Evolutionary conservation across 2,113 vertebrate species (phyloP).

Genomic region (Pomatorhinus ruficollis): DNA sequence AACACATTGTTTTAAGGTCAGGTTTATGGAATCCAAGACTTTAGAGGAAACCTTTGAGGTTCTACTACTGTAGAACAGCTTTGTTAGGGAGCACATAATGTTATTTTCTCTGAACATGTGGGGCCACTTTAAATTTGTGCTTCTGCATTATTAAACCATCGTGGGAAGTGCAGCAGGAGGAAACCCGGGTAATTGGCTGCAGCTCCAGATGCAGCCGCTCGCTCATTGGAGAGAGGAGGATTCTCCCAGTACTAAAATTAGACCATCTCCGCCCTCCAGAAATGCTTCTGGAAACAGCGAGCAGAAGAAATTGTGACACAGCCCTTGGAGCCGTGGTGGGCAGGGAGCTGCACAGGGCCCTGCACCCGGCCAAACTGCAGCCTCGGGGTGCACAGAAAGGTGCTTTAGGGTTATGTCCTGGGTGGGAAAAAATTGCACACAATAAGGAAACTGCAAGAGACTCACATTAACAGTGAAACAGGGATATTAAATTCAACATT

Average conservation of each 20-base stretch:
- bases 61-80: not conserved
- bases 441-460: not conserved
- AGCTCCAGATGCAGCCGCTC: not conserved
- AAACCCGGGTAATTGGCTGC: constrained; percentile 51
- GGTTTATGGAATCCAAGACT: not conserved
- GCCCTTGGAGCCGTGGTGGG: not conserved
- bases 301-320: not conserved
- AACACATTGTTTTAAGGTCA: not conserved
- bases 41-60: not conserved
- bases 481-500: not conserved
- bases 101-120: not conserved
- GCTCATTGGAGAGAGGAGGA: constrained; percentile 41
- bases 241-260: constrained; percentile 60
- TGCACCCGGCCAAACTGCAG: accelerated
- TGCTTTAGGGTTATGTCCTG: not conserved
- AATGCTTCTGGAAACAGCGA: constrained; percentile 68
- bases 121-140: constrained; percentile 36
- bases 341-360: not conserved
- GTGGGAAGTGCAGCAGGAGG: constrained; percentile 46
- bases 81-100: not conserved
- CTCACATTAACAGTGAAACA: not conserved
- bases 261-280: constrained; percentile 49
- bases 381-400: accelerated
- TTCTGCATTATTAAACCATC: constrained; percentile 7
- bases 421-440: no score